Evolutionary conservation across 2,113 vertebrate species (phyloP).

Genomic region (Cyphotilapia sp.): DNA sequence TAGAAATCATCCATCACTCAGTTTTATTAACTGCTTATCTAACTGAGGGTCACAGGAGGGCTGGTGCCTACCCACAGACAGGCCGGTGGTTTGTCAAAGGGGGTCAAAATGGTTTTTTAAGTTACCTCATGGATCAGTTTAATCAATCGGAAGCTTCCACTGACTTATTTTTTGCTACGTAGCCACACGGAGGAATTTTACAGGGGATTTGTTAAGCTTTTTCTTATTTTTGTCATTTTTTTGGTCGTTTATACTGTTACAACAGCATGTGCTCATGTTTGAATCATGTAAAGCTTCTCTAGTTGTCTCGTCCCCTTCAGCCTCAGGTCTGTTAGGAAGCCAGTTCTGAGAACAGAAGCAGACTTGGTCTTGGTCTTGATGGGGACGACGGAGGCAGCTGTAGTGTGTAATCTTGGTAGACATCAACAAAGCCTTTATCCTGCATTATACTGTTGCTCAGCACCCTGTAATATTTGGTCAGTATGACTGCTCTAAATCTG

Average conservation of each 20-base stretch:
- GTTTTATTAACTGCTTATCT: background rate
- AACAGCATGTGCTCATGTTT: background rate
- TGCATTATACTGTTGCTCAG: background rate
- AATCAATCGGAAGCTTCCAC: background rate
- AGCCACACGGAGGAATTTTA: background rate
- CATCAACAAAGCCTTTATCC: background rate
- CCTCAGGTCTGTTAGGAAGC: background rate
- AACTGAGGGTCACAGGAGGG: background rate
- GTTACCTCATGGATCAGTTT: background rate
- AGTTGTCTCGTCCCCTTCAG: background rate
- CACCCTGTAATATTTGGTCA: background rate
- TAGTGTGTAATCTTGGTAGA: background rate
- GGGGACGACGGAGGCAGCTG: background rate
- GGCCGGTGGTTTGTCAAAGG: background rate
- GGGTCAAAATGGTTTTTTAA: background rate
- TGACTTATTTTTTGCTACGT: background rate
- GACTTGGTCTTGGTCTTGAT: background rate
- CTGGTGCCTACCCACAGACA: background rate
- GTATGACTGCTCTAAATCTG: background rate
- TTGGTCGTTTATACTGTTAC: background rate
- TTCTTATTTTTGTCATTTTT: background rate
- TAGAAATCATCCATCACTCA: background rate
- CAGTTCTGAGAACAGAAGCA: background rate
- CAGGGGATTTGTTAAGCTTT: accelerated
- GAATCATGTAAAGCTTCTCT: background rate